Base-by-base conservation (phyloP, 2,797 vertebrate genomes). In the Euthynnus affinis region DNA sequence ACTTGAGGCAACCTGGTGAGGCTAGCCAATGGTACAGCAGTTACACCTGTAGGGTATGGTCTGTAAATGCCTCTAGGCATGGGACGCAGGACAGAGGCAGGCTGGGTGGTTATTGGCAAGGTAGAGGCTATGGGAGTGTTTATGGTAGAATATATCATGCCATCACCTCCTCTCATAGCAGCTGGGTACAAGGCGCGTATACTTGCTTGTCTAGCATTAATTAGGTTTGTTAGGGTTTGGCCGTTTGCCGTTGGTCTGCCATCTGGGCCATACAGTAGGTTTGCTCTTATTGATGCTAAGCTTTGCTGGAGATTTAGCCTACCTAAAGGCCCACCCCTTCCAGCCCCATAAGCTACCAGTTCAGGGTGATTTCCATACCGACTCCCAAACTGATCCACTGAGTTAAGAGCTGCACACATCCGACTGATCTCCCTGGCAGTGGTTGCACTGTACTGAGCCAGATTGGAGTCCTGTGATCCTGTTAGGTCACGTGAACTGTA, bases 141-240 rank as follows among this genome's bases (percentile, higher is more conserved):
- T 85, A 99, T 99, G 62, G 98, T 99, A 29, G 98, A 99, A 90
- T 99, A 99, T 93, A 98, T 99, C 98, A 99, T 99, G 78, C 98
- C 98, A 4, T 99, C 98, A 0, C 97, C 96, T 0, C 98, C 98
- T 48, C 98, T 96, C 81, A 99, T 96, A 0, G 97, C 96, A 86
- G 97, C 95, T 42, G 98, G 97, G 85, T 98, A 97, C 88, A 98
- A 94, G 84, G 98, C 97, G 53, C 97, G 95, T 89, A 99, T 87
- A 52, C 96, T 76, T 18, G 96, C 95, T 87, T 97, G 95, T 88
- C 97, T 97, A 71, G 96, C 91, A 23, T 96, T 94, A 1, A 97
- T 94, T 74, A 98, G 88, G 89, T 93, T 96, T 86, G 96, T 95
- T 66, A 97, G 91, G n/a, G 96, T 94, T 87, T 97, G 97, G 49